A percentile compares a stretch with the other conserved stretches of the same genome.
Conservation (phyloP, 2,113 vertebrate genomes). For the Actenoides lindsayi region DNA sequence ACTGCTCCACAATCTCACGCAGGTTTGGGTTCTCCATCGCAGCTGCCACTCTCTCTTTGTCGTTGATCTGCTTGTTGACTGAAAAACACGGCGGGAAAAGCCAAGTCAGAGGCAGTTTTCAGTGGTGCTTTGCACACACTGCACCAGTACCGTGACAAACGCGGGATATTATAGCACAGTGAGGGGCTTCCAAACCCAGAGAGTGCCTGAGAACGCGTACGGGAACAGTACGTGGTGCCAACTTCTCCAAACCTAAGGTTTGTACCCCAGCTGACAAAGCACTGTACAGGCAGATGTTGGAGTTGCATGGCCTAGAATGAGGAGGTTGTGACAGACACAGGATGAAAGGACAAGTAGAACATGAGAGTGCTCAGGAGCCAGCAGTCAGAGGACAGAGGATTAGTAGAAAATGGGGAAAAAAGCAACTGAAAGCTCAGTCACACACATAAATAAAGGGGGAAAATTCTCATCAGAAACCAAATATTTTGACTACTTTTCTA, state of each 20-base stretch:
- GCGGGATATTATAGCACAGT: rapidly evolving
- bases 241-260: too few species aligned
- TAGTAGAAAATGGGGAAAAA: rapidly evolving
- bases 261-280: neutral
- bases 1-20: constrained; percentile 95
- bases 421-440: neutral
- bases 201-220: rapidly evolving
- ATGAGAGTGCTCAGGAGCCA: neutral
- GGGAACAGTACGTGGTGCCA: rapidly evolving
- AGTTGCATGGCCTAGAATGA: rapidly evolving
- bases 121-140: rapidly evolving
- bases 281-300: neutral
- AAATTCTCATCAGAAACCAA: rapidly evolving
- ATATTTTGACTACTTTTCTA: rapidly evolving
- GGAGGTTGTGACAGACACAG: neutral
- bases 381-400: neutral
- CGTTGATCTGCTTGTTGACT: constrained; percentile 99
- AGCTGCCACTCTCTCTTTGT: constrained; percentile 97
- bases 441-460: too few species aligned
- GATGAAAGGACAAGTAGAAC: too few species aligned
- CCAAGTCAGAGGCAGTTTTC: neutral
- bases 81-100: constrained; percentile 48
- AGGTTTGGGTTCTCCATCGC: constrained; percentile 97
- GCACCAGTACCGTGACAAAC: rapidly evolving
- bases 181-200: rapidly evolving